Base-by-base conservation (phyloP, 1,140 invertebrate genomes). In the Asobara japonica region DNA sequence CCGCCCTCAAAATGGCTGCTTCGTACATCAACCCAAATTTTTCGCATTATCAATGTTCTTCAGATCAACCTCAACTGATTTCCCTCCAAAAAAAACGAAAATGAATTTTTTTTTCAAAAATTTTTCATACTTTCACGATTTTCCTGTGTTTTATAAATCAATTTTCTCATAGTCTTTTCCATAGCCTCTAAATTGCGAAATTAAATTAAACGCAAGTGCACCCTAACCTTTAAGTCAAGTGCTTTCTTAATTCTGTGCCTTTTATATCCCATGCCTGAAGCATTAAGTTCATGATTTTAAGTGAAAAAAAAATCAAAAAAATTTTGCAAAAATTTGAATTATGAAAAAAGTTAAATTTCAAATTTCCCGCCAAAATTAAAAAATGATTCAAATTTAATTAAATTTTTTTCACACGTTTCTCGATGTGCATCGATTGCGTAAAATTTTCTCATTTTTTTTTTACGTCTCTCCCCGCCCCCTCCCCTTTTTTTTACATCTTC, bases 161-260 rank as follows among this genome's bases (percentile, higher is more conserved):
- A 66, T 31, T 10, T 10, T 31, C 68, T 69, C 25, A 51, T n/a
- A 69, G n/a, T n/a, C n/a, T n/a, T 51, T 65, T 11, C 20, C 64
- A 64, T 41, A n/a, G 64, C 25, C 30, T 64, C 48, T 64, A n/a
- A n/a, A n/a, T n/a, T n/a, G n/a, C n/a, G n/a, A n/a, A n/a, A 68
- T 29, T 56, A 73, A 72, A 65, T n/a, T 65, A 65, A 70, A 83
- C 74, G 78, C 79, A 83, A 78, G 20, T 79, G 73, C 76, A 81
- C 69, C 69, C 76, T 74, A 79, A 83, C 66, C 73, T 74, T 65
- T 68, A 76, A 76, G 70, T 79, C 74, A 81, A 83, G 80, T 84
- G 78, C 82, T 82, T 83, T 84, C 77, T 83, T 82, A 80, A 84
- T 84, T 82, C 76, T 72, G 82, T 84, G 82, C 82, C 83, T 84